A percentile compares a stretch with the other conserved stretches of the same genome.
These are phyloP conservation scores for Scomber scombrus DNA, from an alignment of 2,113 vertebrate genomes.

Conservation along the genomic window DNA sequence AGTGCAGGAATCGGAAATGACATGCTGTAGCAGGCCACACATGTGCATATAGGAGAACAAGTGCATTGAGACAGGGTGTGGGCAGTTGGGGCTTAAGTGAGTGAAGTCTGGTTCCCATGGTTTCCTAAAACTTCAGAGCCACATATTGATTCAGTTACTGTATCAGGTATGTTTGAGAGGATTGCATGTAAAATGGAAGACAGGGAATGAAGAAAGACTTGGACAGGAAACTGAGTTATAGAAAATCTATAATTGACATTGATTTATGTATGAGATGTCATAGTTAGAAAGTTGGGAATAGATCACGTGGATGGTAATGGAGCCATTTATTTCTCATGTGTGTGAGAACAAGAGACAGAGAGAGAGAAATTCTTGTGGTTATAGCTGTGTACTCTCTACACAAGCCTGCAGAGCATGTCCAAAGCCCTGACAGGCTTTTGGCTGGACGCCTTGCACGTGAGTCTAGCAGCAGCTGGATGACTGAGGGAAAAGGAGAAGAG, in stretches of 20 bases:
- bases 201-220: slow-evolving; percentile 3
- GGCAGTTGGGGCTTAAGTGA: slow-evolving; percentile 23
- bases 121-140: slow-evolving; percentile 38
- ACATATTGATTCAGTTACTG: slow-evolving; percentile 71
- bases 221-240: slow-evolving; percentile 13
- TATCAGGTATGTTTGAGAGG: slow-evolving; percentile 35
- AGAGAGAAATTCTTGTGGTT: slow-evolving; percentile 40
- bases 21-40: slow-evolving; percentile 40
- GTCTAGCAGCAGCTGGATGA: slow-evolving; percentile 76
- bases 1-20: slow-evolving; percentile 26
- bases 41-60: slow-evolving; percentile 41
- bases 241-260: slow-evolving; percentile 14
- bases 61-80: slow-evolving; percentile 52
- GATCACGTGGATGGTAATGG: neutral
- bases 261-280: slow-evolving; percentile 13
- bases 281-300: slow-evolving; percentile 1
- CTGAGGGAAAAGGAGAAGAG: slow-evolving; percentile 42
- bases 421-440: slow-evolving; percentile 76
- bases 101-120: slow-evolving; percentile 25
- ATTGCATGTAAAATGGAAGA: slow-evolving; percentile 16
- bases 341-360: slow-evolving; percentile 43
- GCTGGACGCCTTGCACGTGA: slow-evolving; percentile 77
- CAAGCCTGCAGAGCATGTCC: slow-evolving; percentile 50
- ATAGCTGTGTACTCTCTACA: slow-evolving; percentile 39
- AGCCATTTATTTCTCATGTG: slow-evolving; percentile 42